phyloP scores from a whole-genome alignment of 2,888 invertebrate species.

The Thelaira solivaga region DNA sequence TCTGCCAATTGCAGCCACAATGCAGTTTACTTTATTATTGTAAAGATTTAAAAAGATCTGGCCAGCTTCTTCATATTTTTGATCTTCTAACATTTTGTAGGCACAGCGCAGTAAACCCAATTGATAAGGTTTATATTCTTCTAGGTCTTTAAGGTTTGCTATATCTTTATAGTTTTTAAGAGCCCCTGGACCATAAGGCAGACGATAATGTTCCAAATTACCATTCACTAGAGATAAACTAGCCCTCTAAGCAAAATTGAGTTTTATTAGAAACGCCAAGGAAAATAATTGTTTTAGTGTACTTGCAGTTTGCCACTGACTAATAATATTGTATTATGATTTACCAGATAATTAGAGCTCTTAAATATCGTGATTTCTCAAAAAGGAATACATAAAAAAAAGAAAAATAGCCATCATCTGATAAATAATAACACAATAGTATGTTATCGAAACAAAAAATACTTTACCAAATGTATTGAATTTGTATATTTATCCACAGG shows the following conservation, averaged over 20 bases:
- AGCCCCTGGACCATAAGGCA: slow-evolving; percentile 49
- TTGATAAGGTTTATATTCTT: slow-evolving; percentile 30
- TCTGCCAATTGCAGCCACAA: slow-evolving; percentile 41
- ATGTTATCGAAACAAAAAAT: too few species aligned
- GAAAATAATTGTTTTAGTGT: too few species aligned
- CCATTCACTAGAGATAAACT: slow-evolving; percentile 68
- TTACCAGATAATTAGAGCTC: too few species aligned
- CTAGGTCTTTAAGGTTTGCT: slow-evolving; percentile 23
- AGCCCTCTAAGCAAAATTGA: slow-evolving; percentile 39
- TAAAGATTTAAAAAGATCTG: slow-evolving; percentile 47
- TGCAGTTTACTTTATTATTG: not conserved
- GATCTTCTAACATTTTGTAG: slow-evolving; percentile 58
- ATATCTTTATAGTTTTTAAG: slow-evolving; percentile 62
- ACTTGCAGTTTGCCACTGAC: too few species aligned
- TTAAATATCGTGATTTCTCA: too few species aligned
- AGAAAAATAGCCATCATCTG: too few species aligned
- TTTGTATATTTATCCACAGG: slow-evolving; percentile 33
- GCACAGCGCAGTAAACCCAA: slow-evolving; percentile 67
- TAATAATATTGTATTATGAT: too few species aligned
- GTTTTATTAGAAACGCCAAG: not conserved
- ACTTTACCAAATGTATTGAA: slow-evolving; percentile 37
- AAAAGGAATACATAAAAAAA: too few species aligned
- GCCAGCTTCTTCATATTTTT: slow-evolving; percentile 49
- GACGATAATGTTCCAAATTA: slow-evolving; percentile 66
- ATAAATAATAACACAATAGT: too few species aligned